These are phyloP conservation scores for Epizoanthus illoricatus DNA, from an alignment of 92 coral and sea anemone species.

Conservation along the genomic window DNA sequence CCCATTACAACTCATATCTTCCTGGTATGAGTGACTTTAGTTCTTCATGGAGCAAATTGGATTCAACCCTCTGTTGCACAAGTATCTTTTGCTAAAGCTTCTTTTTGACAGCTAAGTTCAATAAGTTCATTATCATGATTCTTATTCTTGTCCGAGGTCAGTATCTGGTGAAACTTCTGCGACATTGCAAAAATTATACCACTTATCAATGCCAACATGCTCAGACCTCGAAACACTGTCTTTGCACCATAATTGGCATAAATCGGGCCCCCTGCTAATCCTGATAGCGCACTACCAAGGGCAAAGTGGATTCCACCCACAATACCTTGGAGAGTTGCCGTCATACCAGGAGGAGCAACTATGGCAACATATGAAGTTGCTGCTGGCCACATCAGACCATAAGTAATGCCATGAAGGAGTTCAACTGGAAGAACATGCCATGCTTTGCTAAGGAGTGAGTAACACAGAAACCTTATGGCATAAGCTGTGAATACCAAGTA, in stretches of 20 bases:
- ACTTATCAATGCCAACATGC: constrained; percentile 39
- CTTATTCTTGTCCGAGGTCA: neutral
- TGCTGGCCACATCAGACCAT: constrained; percentile 62
- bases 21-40: too few relatives aligned
- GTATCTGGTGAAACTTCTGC: constrained; percentile 27
- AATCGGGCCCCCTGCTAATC: constrained; percentile 54
- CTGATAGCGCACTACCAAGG: constrained; percentile 50
- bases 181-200: constrained; percentile 43
- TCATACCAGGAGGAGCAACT: constrained; percentile 56
- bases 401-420: constrained; percentile 59
- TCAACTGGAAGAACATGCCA: constrained; percentile 61
- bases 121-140: neutral
- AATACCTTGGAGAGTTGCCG: constrained; percentile 56
- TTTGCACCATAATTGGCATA: constrained; percentile 54
- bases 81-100: too few relatives aligned
- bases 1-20: too few relatives aligned
- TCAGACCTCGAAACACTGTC: constrained; percentile 50
- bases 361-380: constrained; percentile 51
- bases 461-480: constrained; percentile 46
- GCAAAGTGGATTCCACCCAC: constrained; percentile 46
- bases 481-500: constrained; percentile 45
- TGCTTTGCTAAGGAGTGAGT: constrained; percentile 51
- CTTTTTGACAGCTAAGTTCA: neutral
- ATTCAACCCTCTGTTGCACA: neutral
- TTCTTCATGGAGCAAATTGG: too few relatives aligned